phyloP scores from a whole-genome alignment of 1,140 invertebrate genomes.

The Brachionus paranguensis region DNA sequence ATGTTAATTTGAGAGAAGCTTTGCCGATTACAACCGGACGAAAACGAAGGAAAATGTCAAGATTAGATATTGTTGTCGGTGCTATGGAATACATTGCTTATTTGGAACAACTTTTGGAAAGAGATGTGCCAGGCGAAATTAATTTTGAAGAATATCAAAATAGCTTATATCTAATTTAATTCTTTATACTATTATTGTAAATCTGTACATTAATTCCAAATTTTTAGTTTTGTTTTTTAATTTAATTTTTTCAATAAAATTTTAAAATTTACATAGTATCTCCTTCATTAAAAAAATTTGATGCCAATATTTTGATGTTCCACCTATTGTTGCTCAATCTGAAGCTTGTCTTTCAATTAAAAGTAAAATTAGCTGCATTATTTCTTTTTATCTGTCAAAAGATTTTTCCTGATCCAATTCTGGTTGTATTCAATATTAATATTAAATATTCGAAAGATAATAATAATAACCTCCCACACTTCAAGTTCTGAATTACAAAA shows the following conservation, averaged over 20 bases:
- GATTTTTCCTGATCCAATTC: no score
- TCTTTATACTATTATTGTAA: neutral
- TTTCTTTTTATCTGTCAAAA: no score
- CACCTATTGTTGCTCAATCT: no score
- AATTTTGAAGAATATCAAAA: constrained; percentile 37
- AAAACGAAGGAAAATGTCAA: constrained; percentile 28
- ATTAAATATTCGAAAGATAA: no score
- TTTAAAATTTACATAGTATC: neutral
- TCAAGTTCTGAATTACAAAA: no score
- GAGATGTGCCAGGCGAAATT: constrained; percentile 11
- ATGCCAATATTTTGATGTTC: no score
- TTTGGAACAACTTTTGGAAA: constrained; percentile 30
- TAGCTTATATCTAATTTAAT: constrained; percentile 25
- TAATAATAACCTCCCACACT: no score
- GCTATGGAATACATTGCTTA: constrained; percentile 37
- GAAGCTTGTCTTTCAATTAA: no score
- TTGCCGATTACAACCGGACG: constrained; percentile 29
- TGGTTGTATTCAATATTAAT: no score
- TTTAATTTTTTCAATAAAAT: neutral
- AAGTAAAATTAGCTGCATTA: no score
- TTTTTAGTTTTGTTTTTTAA: neutral
- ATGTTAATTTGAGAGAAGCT: constrained; percentile 1
- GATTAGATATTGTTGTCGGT: constrained; percentile 37
- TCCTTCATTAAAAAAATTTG: neutral
- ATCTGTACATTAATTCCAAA: constrained; percentile 10